phyloP scores from a whole-genome alignment of 2,888 invertebrate genomes.

The Tyria jacobaeae region DNA sequence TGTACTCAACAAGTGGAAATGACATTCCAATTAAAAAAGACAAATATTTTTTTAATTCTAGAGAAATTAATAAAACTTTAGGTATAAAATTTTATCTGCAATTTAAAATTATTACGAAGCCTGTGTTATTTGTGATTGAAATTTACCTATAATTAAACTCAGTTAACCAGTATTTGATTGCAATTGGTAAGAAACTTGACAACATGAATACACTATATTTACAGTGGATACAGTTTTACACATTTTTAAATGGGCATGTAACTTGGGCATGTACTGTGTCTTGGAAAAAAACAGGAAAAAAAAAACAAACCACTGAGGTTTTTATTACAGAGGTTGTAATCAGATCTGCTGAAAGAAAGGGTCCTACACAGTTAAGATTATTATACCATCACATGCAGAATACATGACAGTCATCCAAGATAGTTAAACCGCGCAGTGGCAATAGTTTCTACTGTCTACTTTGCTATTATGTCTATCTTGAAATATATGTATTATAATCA shows the following conservation, averaged over 20 bases:
- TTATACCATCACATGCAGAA: background rate
- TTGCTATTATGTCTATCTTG: too few species aligned
- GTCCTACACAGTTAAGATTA: too few species aligned
- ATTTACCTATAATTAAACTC: background rate
- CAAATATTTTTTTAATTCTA: too few species aligned
- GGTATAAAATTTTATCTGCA: too few species aligned
- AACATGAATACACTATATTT: background rate
- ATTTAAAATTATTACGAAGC: too few species aligned
- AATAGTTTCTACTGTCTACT: too few species aligned
- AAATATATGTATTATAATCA: too few species aligned
- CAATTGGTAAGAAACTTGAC: background rate
- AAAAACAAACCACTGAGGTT: background rate
- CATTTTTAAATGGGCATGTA: background rate
- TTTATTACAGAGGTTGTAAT: background rate
- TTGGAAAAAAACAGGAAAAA: background rate
- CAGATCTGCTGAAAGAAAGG: background rate
- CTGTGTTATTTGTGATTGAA: background rate
- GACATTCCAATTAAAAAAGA: too few species aligned
- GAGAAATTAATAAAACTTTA: too few species aligned
- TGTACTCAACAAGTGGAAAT: too few species aligned
- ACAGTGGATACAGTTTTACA: background rate
- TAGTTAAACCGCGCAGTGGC: too few species aligned
- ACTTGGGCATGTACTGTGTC: background rate
- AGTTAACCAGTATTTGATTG: background rate
- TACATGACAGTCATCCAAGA: too few species aligned